Base-by-base conservation (phyloP, 2,113 vertebrate genomes). In the Hydrolagus affinis region DNA sequence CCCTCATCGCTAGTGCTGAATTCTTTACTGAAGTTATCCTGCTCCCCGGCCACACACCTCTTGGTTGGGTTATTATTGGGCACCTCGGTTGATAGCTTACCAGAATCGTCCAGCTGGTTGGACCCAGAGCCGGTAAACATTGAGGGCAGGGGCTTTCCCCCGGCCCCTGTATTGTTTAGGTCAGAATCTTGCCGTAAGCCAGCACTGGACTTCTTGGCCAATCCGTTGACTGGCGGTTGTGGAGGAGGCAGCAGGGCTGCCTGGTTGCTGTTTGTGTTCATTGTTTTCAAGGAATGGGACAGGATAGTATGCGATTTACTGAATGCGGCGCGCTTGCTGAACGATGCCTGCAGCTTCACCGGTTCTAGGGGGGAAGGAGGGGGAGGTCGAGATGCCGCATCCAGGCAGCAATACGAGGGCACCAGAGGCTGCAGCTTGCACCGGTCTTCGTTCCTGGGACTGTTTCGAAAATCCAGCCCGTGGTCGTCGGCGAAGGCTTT, bases 241-340 rank as follows among this genome's bases (percentile, higher is more conserved):
- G 93, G 94, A 88, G 94, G 88, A 88, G 93, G 89, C 66, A 95
- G 93, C 60, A 91, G 90, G 90, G 91, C 89, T 86, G 96, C 94
- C 91, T 94, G 94, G 88, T 93, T 93, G 78, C 93, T 87, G 90
- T 94, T 96, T 66, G 78, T 28, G 66, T 59, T 83, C 96, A 98
- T 96, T 86, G 93, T 95, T 93, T 94, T 98, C 98, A 77, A 94
- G 85, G 96, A 94, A 91, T 94, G 92, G 91, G 95, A 95, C 91
- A 97, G 91, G 77, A 97, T 93, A 89, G 96, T 91, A 91, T 96
- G 95, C 89, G 94, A 93, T 91, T 98, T 98, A 88, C 98, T 92
- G n/a, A n/a, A n/a, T 90, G 96, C 95, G 87, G 96, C 94, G 92
- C 96, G 96, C 92, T 97, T 98, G 91, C 96, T 95, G 91, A 98